Evolutionary conservation across 2,888 invertebrate genomes (phyloP).

Genomic region (Proisotoma minuta): DNA sequence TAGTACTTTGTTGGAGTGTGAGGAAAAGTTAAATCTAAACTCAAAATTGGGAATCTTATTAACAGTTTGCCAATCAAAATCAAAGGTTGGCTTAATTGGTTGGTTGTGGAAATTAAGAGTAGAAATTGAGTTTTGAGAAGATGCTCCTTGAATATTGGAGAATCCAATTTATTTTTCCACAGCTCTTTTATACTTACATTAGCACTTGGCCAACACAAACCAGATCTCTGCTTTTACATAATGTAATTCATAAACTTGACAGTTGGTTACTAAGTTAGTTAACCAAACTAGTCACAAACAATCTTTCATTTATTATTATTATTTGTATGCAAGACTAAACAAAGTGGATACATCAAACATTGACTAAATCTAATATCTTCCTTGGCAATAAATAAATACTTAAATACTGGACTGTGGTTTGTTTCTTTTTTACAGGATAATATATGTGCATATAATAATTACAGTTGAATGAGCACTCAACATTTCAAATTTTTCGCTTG

Average conservation of each 20-base stretch:
- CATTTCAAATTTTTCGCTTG: not conserved
- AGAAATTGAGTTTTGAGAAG: constrained; percentile 1
- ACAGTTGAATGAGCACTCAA: constrained; percentile 3
- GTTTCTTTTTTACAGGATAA: not conserved
- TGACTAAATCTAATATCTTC: too few species aligned
- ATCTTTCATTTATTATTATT: constrained; percentile 1
- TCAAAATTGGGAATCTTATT: not conserved
- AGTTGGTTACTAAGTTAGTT: constrained; percentile 5
- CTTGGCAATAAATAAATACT: too few species aligned
- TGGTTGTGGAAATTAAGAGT: constrained; percentile 4
- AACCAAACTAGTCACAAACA: constrained; percentile 1
- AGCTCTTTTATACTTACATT: not conserved
- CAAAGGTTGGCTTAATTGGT: not conserved
- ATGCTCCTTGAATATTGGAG: not conserved
- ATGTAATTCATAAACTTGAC: constrained; percentile 5
- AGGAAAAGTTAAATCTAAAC: not conserved
- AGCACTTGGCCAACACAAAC: not conserved
- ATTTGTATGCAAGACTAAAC: not conserved
- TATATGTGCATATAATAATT: not conserved
- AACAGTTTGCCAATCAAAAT: not conserved
- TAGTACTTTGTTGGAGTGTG: not conserved
- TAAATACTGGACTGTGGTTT: too few species aligned
- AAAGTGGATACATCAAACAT: not conserved
- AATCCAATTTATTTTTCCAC: constrained; percentile 3
- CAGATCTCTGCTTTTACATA: not conserved